phyloP scores from a whole-genome alignment of 2,113 vertebrate species.

The Bujurquina vittata region DNA sequence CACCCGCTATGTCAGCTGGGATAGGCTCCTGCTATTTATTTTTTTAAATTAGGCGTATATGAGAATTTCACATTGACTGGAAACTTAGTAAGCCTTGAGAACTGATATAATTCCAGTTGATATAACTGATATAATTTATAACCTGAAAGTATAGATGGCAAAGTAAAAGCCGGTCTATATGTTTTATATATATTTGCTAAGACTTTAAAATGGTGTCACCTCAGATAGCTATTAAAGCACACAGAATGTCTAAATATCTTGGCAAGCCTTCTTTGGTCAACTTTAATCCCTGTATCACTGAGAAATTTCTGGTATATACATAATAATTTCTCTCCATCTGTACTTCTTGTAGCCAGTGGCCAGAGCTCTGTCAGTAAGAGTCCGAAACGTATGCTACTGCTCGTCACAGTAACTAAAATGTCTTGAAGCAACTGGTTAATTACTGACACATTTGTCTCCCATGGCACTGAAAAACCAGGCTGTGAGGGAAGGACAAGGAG shows the following conservation, averaged over 20 bases:
- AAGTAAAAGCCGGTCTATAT: neutral
- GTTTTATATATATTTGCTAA: neutral
- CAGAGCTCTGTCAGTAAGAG: slow-evolving; percentile 1
- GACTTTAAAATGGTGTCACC: neutral
- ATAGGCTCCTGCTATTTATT: no score
- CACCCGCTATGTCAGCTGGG: no score
- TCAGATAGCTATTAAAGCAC: neutral
- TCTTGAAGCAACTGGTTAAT: slow-evolving; percentile 39
- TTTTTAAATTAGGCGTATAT: no score
- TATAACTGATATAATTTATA: no score
- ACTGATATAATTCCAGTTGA: no score
- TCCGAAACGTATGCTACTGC: neutral
- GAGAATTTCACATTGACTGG: no score
- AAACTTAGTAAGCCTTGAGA: no score
- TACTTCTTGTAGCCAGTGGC: neutral
- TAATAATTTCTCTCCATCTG: neutral
- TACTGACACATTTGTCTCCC: slow-evolving; percentile 10
- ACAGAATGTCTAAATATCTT: neutral
- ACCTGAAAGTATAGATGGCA: neutral
- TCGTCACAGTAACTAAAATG: slow-evolving; percentile 9
- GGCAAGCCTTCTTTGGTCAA: neutral
- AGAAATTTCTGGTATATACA: no score
- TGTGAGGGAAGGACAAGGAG: slow-evolving; percentile 1
- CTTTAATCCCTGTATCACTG: neutral
- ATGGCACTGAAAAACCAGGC: neutral